phyloP scores from a whole-genome alignment of 2,797 vertebrate genomes.

The Brachyrhaphis roseni region DNA sequence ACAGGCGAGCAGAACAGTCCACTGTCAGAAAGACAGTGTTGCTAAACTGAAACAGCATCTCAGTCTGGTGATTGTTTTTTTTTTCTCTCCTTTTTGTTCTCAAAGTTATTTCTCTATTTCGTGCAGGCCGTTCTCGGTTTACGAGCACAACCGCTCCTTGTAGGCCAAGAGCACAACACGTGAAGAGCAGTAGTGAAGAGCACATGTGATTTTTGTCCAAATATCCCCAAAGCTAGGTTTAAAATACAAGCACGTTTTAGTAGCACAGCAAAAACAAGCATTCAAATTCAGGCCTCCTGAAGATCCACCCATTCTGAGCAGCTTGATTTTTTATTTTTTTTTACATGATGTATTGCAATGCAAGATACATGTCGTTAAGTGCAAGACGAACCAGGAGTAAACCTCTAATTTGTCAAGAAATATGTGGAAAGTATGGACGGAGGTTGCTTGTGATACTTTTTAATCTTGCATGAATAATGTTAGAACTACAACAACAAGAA shows the following conservation, averaged over 20 bases:
- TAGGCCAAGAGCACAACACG: conserved; percentile 20
- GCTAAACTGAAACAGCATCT: conserved; percentile 57
- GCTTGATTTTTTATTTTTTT: not conserved
- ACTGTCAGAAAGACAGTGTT: conserved; percentile 50
- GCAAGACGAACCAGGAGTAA: not conserved
- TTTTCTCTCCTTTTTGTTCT: not conserved
- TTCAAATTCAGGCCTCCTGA: not conserved
- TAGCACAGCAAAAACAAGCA: not conserved
- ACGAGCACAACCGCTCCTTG: conserved; percentile 48
- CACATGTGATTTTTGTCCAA: conserved; percentile 31
- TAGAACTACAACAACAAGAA: not conserved
- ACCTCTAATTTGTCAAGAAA: not conserved
- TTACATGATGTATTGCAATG: not conserved
- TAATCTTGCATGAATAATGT: not conserved
- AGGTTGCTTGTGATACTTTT: not conserved
- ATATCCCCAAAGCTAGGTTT: conserved; percentile 1
- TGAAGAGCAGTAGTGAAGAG: conserved; percentile 17
- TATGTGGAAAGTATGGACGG: not conserved
- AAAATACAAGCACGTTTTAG: conserved; percentile 16
- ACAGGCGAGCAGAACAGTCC: conserved; percentile 20
- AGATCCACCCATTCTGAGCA: not conserved
- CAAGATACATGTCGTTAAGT: not conserved
- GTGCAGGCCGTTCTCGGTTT: conserved; percentile 37
- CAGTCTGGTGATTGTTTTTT: conserved; percentile 30
- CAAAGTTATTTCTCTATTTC: not conserved